Base-by-base conservation (phyloP, 1,140 invertebrate species). In the Bombus huntii region DNA sequence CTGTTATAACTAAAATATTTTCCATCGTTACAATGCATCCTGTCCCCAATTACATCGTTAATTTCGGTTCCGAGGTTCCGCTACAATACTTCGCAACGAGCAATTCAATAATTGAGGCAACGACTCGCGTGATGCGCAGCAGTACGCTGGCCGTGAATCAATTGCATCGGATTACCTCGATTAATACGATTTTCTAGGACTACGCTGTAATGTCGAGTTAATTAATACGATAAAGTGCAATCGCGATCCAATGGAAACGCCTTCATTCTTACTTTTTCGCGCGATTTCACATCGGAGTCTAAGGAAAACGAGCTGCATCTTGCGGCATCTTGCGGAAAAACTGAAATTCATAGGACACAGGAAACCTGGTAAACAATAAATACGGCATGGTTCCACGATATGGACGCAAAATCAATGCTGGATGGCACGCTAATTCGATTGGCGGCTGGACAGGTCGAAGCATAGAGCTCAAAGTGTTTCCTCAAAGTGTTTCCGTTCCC, bases 371-470 rank as follows among this genome's bases (percentile, higher is more conserved):
- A 47, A 74, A 6, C 42, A 47, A 74, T 31, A 47, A 74, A 66
- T 31, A 66, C 39, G 39, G 44, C 6, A 8, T 18, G 25, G 28
- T 71, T 73, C 8, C 71, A 42, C 8, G 5, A 4, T 25, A n/a
- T 80, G 80, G 87, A 90, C 91, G 75, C 87, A 92, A 92, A 92
- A 92, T 92, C 91, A 89, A 92, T 91, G 89, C 18, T 31, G 31
- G 31, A 31, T 31, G 31, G 31, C 31, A 31, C 31, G 31, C 0
- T 91, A 92, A 92, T 91, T 91, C 81, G 53, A 31, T 78, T 53
- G 42, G 87, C 79, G 76, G 83, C 74, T 62, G 71, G 81, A 86
- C 81, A 82, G 71, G 25, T 83, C 74, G 42, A 77, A 53, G 44
- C 77, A 68, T 44, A 75, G 68, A 53, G 57, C 9, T 62, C n/a